Evolutionary conservation across 2,113 vertebrate genomes (phyloP), one percentile per base, ranked within the genome.

Genomic region (Ascaphus truei): DNA sequence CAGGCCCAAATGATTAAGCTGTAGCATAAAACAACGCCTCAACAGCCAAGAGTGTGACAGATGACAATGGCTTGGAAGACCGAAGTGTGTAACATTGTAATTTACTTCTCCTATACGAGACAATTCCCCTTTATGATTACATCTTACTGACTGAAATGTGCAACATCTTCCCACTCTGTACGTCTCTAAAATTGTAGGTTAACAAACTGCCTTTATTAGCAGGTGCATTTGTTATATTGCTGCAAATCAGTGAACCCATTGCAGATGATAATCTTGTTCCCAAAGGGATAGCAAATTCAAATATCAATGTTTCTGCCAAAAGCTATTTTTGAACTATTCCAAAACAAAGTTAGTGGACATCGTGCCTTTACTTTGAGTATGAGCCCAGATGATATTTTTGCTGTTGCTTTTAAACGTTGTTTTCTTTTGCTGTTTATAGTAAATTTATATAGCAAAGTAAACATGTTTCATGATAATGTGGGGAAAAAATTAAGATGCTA

Each of bases 171-270:
- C 73, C 33, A 73, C 79, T 79, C 71, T 86, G 79, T 63, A 41
- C 71, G 45, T 76, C 75, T 81, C 79, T 80, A 80, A 88, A 91
- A 87, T 86, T 83, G 86, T 74, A 86, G 75, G 68, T 73, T 75
- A 86, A 86, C 82, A 86, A 84, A 88, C 82, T 80, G 74, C 81
- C 81, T 84, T 86, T 88, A 84, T 81, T 84, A 84, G 80, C 68
- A 75, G 43, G 63, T 75, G 76, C 72, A 68, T 79, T 87, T 75
- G 73, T 75, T 81, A 68, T 29, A 78, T 52, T 39, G 50, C 58
- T 72, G 86, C 86, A 86, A 88, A 89, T 86, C 83, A 85, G 59
- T 69, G 65, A 45, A 80, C 80, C 66, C 63, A 73, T 57, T 55
- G 69, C 76, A 80, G 74, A 75, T 79, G 77, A 83, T 66, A 47